These are phyloP conservation scores for Neocrepidodera transversa DNA, from an alignment of 2,888 invertebrate species.

Conservation along the genomic window DNA sequence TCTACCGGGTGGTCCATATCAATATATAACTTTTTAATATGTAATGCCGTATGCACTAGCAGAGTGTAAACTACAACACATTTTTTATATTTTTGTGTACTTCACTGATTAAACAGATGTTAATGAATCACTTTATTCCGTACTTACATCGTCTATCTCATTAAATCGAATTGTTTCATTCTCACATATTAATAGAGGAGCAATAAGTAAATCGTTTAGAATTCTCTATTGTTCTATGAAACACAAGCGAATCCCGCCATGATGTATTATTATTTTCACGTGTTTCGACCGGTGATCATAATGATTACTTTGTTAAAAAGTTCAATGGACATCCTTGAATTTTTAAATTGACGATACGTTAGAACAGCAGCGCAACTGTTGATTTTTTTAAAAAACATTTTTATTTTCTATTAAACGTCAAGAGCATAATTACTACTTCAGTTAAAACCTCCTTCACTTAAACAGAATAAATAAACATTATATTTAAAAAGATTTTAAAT, in stretches of 20 bases:
- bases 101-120: conserved; percentile 1
- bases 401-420: no score
- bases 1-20: no score
- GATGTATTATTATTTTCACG: conserved; percentile 35
- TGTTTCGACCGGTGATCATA: conserved; percentile 31
- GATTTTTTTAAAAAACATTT: not conserved
- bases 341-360: conserved; percentile 25
- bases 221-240: conserved; percentile 25
- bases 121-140: not conserved
- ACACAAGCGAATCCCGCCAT: conserved; percentile 13
- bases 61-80: no score
- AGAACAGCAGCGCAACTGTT: not conserved
- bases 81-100: not conserved
- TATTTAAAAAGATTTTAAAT: no score
- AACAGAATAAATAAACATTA: no score
- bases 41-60: no score
- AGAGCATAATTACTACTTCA: no score
- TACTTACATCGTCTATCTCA: not conserved
- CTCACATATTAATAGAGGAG: conserved; percentile 11
- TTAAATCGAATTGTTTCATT: conserved; percentile 1
- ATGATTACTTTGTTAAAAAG: conserved; percentile 37
- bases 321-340: conserved; percentile 45
- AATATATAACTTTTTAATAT: no score
- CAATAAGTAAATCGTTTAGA: conserved; percentile 5
- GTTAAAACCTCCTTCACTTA: no score